phyloP scores from a whole-genome alignment of 2,113 vertebrate species.

The Accipiter cooperii region DNA sequence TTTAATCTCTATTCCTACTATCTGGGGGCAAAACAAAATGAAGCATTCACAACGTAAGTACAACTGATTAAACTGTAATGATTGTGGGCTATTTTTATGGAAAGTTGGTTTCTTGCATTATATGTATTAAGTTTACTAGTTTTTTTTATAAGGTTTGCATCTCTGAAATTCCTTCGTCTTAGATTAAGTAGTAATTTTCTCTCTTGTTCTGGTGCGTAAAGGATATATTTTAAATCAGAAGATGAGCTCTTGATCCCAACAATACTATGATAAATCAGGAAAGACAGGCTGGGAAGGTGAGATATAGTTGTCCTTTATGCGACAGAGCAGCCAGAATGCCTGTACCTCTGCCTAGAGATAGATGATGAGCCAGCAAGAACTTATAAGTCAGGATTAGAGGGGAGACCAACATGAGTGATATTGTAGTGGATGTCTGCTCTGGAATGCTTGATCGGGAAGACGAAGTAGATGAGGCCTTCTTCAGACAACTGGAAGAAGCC shows the following conservation, averaged over 20 bases:
- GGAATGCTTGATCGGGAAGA: not conserved
- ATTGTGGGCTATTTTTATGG: not conserved
- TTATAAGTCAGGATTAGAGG: not conserved
- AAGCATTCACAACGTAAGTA: constrained; percentile 96
- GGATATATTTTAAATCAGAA: not conserved
- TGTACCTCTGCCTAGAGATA: not conserved
- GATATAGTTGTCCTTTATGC: not conserved
- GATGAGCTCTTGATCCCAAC: not conserved
- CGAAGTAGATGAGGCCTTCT: not conserved
- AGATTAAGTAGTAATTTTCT: not conserved
- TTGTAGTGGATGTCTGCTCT: not conserved
- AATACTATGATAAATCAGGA: not conserved
- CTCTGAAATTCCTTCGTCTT: not conserved
- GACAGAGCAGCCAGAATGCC: not conserved
- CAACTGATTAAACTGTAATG: not conserved
- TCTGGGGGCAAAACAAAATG: constrained; percentile 89
- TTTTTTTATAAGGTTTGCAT: not conserved
- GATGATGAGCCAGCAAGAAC: not conserved
- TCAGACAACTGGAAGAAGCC: not conserved
- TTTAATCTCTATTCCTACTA: constrained; percentile 97
- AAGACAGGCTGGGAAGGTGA: not conserved
- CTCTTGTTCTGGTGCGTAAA: not conserved
- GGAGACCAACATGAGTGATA: not conserved
- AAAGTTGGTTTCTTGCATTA: not conserved
- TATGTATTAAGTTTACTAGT: not conserved